Conservation (phyloP, 2,888 invertebrate species). For the Julus scanicus region DNA sequence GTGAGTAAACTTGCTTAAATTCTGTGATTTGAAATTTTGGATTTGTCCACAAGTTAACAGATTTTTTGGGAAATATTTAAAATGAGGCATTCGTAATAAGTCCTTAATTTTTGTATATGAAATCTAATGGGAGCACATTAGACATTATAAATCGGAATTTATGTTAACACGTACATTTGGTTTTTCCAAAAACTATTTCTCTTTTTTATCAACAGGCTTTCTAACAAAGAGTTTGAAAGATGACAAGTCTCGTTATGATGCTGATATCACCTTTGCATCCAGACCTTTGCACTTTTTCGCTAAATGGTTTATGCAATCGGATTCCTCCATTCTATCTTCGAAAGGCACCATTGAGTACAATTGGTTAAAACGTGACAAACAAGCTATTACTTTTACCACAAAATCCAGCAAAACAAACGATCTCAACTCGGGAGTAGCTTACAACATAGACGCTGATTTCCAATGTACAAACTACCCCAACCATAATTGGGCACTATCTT, state of each 20-base stretch:
- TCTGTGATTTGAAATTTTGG: neutral
- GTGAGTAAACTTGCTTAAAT: constrained; percentile 59
- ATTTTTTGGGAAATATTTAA: neutral
- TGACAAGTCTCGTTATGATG: constrained; percentile 58
- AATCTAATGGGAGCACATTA: no score
- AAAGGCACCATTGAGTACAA: constrained; percentile 59
- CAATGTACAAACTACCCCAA: constrained; percentile 58
- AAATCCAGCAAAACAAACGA: constrained; percentile 54
- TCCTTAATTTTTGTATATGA: no score
- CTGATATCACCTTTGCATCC: constrained; percentile 58
- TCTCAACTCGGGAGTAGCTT: neutral
- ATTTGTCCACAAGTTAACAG: neutral
- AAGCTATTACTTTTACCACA: constrained; percentile 57
- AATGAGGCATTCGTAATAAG: neutral
- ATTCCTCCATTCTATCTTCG: constrained; percentile 56
- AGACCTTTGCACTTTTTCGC: constrained; percentile 57
- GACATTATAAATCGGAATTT: no score
- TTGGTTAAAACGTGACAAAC: constrained; percentile 57
- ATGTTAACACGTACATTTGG: no score
- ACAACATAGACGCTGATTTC: constrained; percentile 56
- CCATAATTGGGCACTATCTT: constrained; percentile 58
- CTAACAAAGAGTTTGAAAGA: constrained; percentile 3
- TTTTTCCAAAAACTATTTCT: no score
- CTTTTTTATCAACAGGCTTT: constrained; percentile 30
- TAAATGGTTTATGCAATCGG: constrained; percentile 59